Evolutionary conservation across 2,113 vertebrate genomes (phyloP), one percentile per base, ranked within the genome.

Genomic region (Nothocercus nigrocapillus): DNA sequence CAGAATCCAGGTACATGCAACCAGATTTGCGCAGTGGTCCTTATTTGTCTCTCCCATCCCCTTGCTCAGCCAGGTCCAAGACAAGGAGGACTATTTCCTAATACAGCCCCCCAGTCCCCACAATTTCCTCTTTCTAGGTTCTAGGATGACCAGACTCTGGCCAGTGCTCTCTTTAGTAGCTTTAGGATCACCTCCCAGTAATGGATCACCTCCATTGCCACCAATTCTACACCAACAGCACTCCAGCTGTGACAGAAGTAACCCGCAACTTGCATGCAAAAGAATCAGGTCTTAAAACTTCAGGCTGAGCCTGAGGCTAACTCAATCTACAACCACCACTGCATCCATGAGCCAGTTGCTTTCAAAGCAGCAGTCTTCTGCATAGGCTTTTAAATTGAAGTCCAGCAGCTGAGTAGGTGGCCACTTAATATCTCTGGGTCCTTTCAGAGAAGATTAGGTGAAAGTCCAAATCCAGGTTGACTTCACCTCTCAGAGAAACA

Each of bases 401-500:
- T 85, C 88, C 90, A 94, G 90, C 90, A 76, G 90, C 94, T 3
- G 22, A 80, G 92, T 95, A 97, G 95, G 94, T 94, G 90, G 95
- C 77, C 96, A 82, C 93, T 95, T 95, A 94, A 95, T 95, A 95
- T 93, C 93, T 94, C 86, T 9, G 5, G 94, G 95, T 90, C 79
- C 86, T 76, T 94, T 87, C 90, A 74, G 93, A 77, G 90, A 92
- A 95, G 93, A 96, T 97, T 92, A 96, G 92, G 95, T 96, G 88
- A 87, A 97, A 96, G 85, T 86, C 96, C 94, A 96, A 95, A 96
- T 93, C 94, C 93, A 96, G 90, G 95, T 49, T 95, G 95, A 97
- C 93, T 87, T 95, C 93, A 77, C 77, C 90, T 32, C 95, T 90
- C 11, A 0, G 70, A 92, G 95, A 97, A 95, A 82, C 95, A 96